A percentile compares a stretch with the other conserved stretches of the same genome.
Evolutionary conservation across 2,888 invertebrate genomes (phyloP).

Genomic region (Onthophagus sagittarius): DNA sequence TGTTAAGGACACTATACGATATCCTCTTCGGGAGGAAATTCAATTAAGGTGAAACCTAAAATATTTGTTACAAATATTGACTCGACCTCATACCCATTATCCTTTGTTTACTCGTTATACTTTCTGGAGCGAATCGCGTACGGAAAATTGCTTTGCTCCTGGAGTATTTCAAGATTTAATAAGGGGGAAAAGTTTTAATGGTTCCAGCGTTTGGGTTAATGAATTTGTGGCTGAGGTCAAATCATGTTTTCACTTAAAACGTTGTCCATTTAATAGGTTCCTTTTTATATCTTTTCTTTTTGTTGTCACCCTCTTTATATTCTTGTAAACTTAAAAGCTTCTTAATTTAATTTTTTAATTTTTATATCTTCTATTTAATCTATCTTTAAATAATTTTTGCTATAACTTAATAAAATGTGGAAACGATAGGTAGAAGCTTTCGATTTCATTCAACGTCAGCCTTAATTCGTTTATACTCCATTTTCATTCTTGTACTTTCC

Average conservation of each 20-base stretch:
- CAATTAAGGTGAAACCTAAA: background rate
- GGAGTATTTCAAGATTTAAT: background rate
- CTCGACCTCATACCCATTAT: background rate
- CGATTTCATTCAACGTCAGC: too few relatives aligned
- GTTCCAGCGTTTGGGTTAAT: background rate
- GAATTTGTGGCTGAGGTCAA: background rate
- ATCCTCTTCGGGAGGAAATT: background rate
- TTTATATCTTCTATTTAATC: too few relatives aligned
- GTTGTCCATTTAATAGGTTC: background rate
- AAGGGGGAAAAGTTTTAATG: background rate
- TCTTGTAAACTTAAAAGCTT: background rate
- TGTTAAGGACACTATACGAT: background rate
- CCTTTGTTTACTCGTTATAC: background rate
- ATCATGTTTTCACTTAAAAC: background rate
- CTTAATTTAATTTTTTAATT: too few relatives aligned
- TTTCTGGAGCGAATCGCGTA: background rate
- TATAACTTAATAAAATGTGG: too few relatives aligned
- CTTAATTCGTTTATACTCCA: background rate
- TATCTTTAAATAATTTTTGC: too few relatives aligned
- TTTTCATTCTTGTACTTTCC: background rate
- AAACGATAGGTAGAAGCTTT: background rate
- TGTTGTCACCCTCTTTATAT: background rate
- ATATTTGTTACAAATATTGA: background rate
- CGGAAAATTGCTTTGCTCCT: background rate
- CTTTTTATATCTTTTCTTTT: background rate